phyloP scores from a whole-genome alignment of 2,888 invertebrate species.

The Saturnia japonica region DNA sequence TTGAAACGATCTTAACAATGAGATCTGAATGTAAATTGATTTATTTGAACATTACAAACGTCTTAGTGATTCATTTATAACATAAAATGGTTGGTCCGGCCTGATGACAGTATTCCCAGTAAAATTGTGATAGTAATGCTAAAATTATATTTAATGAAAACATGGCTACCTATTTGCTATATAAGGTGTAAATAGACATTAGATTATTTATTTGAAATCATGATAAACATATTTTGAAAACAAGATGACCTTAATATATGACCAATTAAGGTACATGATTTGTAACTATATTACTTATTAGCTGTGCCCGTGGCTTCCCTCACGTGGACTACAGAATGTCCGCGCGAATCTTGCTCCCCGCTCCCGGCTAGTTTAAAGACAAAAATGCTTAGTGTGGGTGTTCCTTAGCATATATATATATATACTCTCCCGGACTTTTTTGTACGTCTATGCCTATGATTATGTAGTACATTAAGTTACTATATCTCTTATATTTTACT shows the following conservation, averaged over 20 bases:
- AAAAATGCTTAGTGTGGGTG: no score
- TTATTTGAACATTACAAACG: not conserved
- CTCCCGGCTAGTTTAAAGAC: no score
- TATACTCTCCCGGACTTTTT: no score
- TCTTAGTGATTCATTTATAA: not conserved
- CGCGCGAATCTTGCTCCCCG: no score
- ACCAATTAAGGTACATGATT: not conserved
- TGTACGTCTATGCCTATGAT: no score
- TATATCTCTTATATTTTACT: no score
- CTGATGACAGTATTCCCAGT: not conserved
- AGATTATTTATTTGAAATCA: not conserved
- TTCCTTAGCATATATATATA: no score
- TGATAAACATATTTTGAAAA: not conserved
- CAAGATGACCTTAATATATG: no score
- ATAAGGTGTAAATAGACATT: not conserved
- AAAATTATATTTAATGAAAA: not conserved
- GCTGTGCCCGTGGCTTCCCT: no score
- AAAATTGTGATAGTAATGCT: not conserved
- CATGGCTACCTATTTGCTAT: no score
- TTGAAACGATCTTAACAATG: not conserved
- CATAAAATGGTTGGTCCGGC: not conserved
- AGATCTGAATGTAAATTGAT: constrained; percentile 13
- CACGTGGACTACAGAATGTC: no score
- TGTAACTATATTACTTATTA: not conserved
- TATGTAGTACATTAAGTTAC: no score